Evolutionary conservation across 2,113 vertebrate species (phyloP).

Genomic region (Myotis davidii): DNA sequence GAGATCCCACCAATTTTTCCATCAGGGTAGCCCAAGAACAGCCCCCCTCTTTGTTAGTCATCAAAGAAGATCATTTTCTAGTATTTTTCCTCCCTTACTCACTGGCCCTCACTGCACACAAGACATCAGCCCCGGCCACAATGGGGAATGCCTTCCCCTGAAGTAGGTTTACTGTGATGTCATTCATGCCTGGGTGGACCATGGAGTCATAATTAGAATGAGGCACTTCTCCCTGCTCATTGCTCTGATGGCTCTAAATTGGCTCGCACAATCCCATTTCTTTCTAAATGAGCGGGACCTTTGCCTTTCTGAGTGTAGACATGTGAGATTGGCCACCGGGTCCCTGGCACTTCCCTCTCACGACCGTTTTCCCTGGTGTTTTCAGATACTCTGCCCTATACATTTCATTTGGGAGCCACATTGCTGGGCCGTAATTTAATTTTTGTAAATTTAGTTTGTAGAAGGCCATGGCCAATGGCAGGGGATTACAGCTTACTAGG

Average conservation of each 20-base stretch:
- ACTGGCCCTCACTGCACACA: not conserved
- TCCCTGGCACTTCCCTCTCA: not conserved
- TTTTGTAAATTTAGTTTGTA: slow-evolving; percentile 75
- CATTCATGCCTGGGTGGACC: slow-evolving; percentile 62
- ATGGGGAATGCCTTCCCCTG: slow-evolving; percentile 8
- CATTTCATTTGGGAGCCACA: slow-evolving; percentile 60
- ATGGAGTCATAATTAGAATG: slow-evolving; percentile 68
- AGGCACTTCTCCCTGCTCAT: slow-evolving; percentile 36
- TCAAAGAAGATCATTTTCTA: slow-evolving; percentile 21
- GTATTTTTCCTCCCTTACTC: slow-evolving; percentile 60
- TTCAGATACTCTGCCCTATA: slow-evolving; percentile 49
- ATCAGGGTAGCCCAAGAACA: slow-evolving; percentile 50
- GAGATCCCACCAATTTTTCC: slow-evolving; percentile 69
- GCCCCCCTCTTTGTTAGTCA: slow-evolving; percentile 65
- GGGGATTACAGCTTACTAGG: slow-evolving; percentile 54
- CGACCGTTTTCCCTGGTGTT: slow-evolving; percentile 37
- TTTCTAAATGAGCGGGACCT: slow-evolving; percentile 58
- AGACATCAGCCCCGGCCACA: not conserved
- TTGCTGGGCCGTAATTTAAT: slow-evolving; percentile 72
- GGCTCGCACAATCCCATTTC: slow-evolving; percentile 39
- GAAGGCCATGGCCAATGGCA: slow-evolving; percentile 45
- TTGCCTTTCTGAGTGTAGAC: slow-evolving; percentile 48
- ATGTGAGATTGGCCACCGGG: slow-evolving; percentile 40
- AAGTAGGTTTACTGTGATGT: slow-evolving; percentile 58
- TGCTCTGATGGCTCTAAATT: slow-evolving; percentile 62